Evolutionary conservation across 2,888 invertebrate species (phyloP).

Genomic region (Cantharis rufa): DNA sequence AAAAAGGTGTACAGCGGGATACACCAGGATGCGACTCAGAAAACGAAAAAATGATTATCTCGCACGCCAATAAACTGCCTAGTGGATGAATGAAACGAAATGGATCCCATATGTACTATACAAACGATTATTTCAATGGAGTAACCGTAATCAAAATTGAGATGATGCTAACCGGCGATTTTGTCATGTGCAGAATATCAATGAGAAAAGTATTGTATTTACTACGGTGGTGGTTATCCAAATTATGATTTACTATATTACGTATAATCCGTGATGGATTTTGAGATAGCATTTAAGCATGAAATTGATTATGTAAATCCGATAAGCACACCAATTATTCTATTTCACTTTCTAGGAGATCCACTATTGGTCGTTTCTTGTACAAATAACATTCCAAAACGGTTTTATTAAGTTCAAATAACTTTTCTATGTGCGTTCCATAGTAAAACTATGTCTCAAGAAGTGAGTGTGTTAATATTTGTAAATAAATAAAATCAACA

Average conservation of each 20-base stretch:
- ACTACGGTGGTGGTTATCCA: not conserved
- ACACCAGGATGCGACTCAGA: not conserved
- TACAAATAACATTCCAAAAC: not conserved
- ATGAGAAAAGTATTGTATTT: not conserved
- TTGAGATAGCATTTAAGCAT: not conserved
- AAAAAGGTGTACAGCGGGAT: not conserved
- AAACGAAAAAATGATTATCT: not conserved
- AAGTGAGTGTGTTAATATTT: not conserved
- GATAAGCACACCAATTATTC: not conserved
- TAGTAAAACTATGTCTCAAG: not conserved
- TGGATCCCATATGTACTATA: not conserved
- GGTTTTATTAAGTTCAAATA: not conserved
- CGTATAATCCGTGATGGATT: not conserved
- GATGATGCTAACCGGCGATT: not conserved
- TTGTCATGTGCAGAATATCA: not conserved
- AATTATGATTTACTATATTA: not conserved
- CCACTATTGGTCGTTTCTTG: not conserved
- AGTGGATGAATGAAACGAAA: not conserved
- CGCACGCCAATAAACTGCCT: not conserved
- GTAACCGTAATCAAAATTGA: not conserved
- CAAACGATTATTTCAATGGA: not conserved
- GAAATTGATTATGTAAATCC: not conserved
- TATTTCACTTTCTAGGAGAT: not conserved
- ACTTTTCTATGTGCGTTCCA: not conserved
- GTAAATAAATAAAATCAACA: slow-evolving; percentile 2